A percentile compares a stretch with the other conserved stretches of the same genome.
These are phyloP conservation scores for Trissoscelio sp. DNA, from an alignment of 2,888 invertebrate species.

Conservation along the genomic window DNA sequence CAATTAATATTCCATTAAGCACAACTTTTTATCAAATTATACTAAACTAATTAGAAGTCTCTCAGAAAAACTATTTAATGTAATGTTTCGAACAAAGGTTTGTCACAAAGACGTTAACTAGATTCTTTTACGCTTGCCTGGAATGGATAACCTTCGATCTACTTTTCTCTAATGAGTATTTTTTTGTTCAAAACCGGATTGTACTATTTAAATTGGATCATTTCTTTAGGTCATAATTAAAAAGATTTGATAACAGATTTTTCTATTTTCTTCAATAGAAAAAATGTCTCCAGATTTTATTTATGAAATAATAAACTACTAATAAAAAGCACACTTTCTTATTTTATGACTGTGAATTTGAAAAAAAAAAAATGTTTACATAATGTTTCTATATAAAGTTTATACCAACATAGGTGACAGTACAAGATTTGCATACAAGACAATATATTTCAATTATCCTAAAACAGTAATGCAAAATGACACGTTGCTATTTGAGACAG, in stretches of 20 bases:
- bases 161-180: neutral
- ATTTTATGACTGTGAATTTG: no score
- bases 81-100: neutral
- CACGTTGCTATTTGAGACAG: constrained; percentile 7
- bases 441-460: neutral
- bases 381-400: neutral
- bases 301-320: no score
- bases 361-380: no score
- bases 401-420: no score
- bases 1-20: no score
- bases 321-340: no score
- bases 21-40: no score
- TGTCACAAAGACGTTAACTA: neutral
- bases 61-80: neutral
- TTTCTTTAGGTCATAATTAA: neutral
- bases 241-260: neutral
- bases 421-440: neutral
- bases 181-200: neutral
- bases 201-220: neutral
- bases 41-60: no score
- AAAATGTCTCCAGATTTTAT: no score
- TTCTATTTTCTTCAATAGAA: neutral
- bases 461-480: constrained; percentile 12
- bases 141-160: neutral
- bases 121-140: neutral